These are phyloP conservation scores for Lathronympha strigana DNA, from an alignment of 2,888 invertebrate genomes.

Conservation along the genomic window DNA sequence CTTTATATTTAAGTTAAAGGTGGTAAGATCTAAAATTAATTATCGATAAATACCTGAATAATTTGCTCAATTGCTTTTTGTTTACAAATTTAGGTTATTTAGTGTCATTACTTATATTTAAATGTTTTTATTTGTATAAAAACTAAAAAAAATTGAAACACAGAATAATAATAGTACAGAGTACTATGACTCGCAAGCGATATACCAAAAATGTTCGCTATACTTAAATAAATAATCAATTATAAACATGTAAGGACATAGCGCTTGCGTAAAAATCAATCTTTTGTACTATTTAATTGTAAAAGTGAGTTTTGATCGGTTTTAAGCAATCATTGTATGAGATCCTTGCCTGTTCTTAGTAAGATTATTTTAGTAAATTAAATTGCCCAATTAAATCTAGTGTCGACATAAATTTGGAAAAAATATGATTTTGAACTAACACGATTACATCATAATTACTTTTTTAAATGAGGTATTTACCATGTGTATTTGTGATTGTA, in stretches of 20 bases:
- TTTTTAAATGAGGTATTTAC: no score
- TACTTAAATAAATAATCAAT: no score
- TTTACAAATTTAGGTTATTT: conserved; percentile 15
- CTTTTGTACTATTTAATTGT: no score
- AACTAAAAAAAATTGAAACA: background rate
- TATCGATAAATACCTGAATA: conserved; percentile 30
- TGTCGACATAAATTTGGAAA: no score
- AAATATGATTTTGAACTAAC: no score
- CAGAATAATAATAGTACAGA: background rate
- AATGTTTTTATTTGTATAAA: background rate
- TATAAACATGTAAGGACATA: no score
- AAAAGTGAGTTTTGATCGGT: no score
- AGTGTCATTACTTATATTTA: conserved; percentile 16
- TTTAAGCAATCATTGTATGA: background rate
- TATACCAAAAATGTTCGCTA: background rate
- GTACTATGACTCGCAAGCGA: background rate
- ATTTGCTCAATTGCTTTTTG: conserved; percentile 35
- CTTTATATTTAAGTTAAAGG: background rate
- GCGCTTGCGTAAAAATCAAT: no score
- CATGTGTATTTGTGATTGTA: no score
- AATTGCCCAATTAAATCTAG: background rate
- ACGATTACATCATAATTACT: no score
- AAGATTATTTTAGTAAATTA: conserved; percentile 8
- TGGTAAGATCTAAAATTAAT: conserved; percentile 7
- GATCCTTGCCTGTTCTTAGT: conserved; percentile 7